Evolutionary conservation across 2,888 invertebrate genomes (phyloP), one percentile per base, ranked within the genome.

Genomic region (Drosophila subsilvestris): DNA sequence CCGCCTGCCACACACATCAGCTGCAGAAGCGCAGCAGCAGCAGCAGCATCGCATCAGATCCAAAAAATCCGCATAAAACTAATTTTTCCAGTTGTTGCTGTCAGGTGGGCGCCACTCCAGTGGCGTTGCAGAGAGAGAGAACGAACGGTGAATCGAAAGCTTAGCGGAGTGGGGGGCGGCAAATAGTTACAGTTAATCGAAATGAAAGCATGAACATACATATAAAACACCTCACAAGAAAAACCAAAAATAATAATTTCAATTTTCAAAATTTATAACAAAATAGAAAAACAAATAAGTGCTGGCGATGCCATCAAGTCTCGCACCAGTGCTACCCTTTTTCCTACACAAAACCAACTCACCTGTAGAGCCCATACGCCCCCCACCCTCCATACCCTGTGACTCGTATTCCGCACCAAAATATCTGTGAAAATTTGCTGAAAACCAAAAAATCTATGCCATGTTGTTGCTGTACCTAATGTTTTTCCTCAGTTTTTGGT

Each of bases 381-480:
- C 48, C 14, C 17, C 49, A 20, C n/a, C 48, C 9, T 14, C 17
- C 4, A 14, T 49, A 66, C 25, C 68, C 42, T 44, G 1, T 32
- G 17, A 22, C 6, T n/a, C 25, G 17, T 29, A 18, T 17, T 63
- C n/a, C 29, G 63, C 63, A 43, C 56, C 18, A 68, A 66, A 68
- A 66, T 74, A 78, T 74, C 71, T 75, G 63, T 61, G 70, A 74
- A 82, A 74, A 85, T 85, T 77, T 76, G 68, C 56, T 67, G 75
- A 75, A 84, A 69, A 66, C 58, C 69, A 67, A 56, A 43, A 43
- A 50, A 57, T 74, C 69, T 67, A 58, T 72, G 77, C 42, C 75
- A 76, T 79, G 66, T 54, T 59, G 55, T 56, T 71, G 51, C 29
- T 37, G 56, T 37, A 29, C 25, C 50, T 37, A 14, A 20, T 48